Evolutionary conservation across 2,113 vertebrate species (phyloP), one percentile per base, ranked within the genome.

Genomic region (Piprites chloris): DNA sequence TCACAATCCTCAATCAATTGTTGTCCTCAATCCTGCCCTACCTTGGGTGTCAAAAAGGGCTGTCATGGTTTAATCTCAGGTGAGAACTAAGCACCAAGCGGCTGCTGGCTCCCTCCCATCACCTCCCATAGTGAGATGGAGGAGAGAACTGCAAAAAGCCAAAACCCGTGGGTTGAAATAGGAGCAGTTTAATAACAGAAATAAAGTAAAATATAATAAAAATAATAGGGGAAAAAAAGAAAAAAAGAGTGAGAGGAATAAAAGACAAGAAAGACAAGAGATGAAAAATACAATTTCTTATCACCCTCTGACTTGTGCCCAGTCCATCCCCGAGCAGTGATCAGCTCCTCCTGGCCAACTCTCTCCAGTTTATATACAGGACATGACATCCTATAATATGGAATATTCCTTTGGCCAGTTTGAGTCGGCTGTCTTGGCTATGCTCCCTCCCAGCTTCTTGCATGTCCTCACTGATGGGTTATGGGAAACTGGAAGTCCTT

Each of bases 81-180:
- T 44, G 53, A 5, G 12, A 71, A 17, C 12, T 47, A 55, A 62
- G 46, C 12, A 26, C 9, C 8, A 41, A 2, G 6, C 30, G 41
- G 9, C 5, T 52, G 12, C 33, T 44, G 44, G 33, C 19, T 67
- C 37, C 28, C 23, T 67, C 46, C 12, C 1, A 0, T 10, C 0
- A 1, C 22, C 27, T 73, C 27, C 6, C 14, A 2, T 11, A 14
- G 2, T n/a, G 19, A 10, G 15, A 52, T 20, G 5, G 20, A 9
- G 5, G 8, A 67, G 37, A 50, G 15, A 74, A 18, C 12, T 44
- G 27, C 27, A 67, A 44, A 81, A 42, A 37, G 2, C 11, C 32
- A 50, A 81, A 74, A 33, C 10, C 3, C 1, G 2, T 30, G 44
- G 12, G 18, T 14, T 46, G 28, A 87, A 62, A 71, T 30, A 62